phyloP scores from a whole-genome alignment of 2,113 vertebrate genomes.

The Chloebia gouldiae region DNA sequence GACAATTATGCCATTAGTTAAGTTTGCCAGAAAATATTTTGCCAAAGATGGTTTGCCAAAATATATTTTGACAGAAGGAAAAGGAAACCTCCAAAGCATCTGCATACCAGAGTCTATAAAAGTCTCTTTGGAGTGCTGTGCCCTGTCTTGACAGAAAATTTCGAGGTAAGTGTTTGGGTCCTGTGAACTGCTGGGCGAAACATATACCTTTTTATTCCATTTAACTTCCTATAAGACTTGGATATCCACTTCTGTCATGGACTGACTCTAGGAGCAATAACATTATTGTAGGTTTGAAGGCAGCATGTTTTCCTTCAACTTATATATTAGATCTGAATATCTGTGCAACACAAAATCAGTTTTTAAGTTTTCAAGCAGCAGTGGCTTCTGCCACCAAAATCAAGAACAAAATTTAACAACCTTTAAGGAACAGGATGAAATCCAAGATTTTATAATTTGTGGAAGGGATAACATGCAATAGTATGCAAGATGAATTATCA shows the following conservation, averaged over 20 bases:
- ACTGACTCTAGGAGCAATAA: neutral
- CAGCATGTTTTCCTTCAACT: neutral
- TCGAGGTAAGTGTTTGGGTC: conserved; percentile 44
- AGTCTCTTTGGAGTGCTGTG: conserved; percentile 38
- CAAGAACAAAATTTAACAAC: neutral
- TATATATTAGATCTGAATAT: neutral
- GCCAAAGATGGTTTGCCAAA: conserved; percentile 43
- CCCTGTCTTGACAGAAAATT: conserved; percentile 43
- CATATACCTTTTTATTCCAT: neutral
- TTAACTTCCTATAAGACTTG: neutral
- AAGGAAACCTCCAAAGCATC: conserved; percentile 35
- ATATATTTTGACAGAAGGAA: conserved; percentile 38
- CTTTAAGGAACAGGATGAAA: neutral
- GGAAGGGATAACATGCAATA: neutral
- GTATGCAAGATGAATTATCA: neutral
- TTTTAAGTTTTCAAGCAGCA: neutral
- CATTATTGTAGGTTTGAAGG: neutral
- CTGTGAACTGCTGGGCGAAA: neutral
- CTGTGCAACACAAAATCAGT: neutral
- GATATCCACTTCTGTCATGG: neutral
- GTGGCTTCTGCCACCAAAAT: neutral
- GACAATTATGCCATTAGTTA: conserved; percentile 44
- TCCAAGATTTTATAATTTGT: neutral
- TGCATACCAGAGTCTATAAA: conserved; percentile 52
- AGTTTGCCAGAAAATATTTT: conserved; percentile 44